A percentile compares a stretch with the other conserved stretches of the same genome.
Evolutionary conservation across 1,140 invertebrate genomes (phyloP).

Genomic region (Drosophila murphyi): DNA sequence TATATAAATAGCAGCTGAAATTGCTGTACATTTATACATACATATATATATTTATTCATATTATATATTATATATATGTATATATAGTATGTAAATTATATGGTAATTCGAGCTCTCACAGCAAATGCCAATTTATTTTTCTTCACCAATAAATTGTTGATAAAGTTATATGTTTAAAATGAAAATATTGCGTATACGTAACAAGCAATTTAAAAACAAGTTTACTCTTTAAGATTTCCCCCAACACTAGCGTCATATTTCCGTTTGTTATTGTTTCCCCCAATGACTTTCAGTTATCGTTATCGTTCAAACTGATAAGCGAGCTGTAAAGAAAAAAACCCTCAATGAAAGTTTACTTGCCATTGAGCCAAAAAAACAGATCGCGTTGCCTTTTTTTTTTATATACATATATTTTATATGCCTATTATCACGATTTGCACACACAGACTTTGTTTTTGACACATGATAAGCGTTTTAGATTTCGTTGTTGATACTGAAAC

Average conservation of each 20-base stretch:
- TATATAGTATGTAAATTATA: too few relatives aligned
- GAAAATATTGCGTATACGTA: conserved; percentile 52
- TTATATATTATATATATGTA: too few relatives aligned
- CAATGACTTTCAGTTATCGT: conserved; percentile 55
- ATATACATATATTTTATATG: too few relatives aligned
- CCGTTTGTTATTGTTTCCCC: conserved; percentile 52
- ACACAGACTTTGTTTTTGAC: conserved; percentile 49
- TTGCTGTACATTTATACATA: neutral
- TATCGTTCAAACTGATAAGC: conserved; percentile 78
- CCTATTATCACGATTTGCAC: conserved; percentile 9
- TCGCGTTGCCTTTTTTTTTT: neutral
- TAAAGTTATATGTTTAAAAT: conserved; percentile 1
- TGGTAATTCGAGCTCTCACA: conserved; percentile 12
- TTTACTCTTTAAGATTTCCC: conserved; percentile 1
- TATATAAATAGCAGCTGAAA: conserved; percentile 45
- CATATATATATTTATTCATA: too few relatives aligned
- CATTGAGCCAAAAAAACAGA: conserved; percentile 35
- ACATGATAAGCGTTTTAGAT: conserved; percentile 16
- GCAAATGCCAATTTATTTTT: neutral
- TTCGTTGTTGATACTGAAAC: neutral
- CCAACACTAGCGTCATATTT: conserved; percentile 31
- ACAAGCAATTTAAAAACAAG: neutral
- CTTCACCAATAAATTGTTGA: too few relatives aligned
- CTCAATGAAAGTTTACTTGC: conserved; percentile 63
- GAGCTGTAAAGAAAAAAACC: conserved; percentile 36